Percentiles rank a stretch among this genome's conserved stretches.
phyloP scores from a whole-genome alignment of 2,113 vertebrate genomes.

The Coryphaenoides rupestris region DNA sequence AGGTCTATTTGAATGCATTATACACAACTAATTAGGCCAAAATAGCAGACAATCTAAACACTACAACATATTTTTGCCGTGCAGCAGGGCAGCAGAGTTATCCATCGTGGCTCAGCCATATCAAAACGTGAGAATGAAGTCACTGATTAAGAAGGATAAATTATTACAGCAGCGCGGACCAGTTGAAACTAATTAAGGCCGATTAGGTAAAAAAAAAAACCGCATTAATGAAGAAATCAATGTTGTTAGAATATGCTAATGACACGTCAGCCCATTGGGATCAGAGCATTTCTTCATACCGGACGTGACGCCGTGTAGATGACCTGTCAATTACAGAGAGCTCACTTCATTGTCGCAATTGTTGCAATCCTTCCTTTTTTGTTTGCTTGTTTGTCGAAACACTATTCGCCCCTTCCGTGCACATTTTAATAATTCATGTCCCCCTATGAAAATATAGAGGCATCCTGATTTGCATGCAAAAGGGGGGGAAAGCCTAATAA shows the following conservation, averaged over 20 bases:
- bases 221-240: slow-evolving; percentile 79
- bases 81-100: background rate
- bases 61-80: background rate
- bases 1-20: no score
- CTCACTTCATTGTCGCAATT: slow-evolving; percentile 44
- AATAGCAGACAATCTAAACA: background rate
- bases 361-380: slow-evolving; percentile 51
- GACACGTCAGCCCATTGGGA: slow-evolving; percentile 60
- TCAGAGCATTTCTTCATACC: slow-evolving; percentile 61
- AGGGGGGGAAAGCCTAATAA: slow-evolving; percentile 82
- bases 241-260: slow-evolving; percentile 79
- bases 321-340: slow-evolving; percentile 55
- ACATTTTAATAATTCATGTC: slow-evolving; percentile 78
- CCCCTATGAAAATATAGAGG: slow-evolving; percentile 78
- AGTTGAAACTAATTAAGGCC: slow-evolving; percentile 76
- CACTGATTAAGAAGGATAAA: slow-evolving; percentile 49
- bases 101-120: slow-evolving; percentile 19
- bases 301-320: slow-evolving; percentile 23
- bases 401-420: slow-evolving; percentile 35
- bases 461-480: slow-evolving; percentile 84
- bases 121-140: slow-evolving; percentile 48
- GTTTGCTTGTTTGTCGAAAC: slow-evolving; percentile 51
- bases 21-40: background rate
- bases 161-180: slow-evolving; percentile 56
- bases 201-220: slow-evolving; percentile 76